Percentiles rank a stretch among this genome's conserved stretches.
Evolutionary conservation across 2,888 invertebrate species (phyloP).

Genomic region (Plusia festucae): DNA sequence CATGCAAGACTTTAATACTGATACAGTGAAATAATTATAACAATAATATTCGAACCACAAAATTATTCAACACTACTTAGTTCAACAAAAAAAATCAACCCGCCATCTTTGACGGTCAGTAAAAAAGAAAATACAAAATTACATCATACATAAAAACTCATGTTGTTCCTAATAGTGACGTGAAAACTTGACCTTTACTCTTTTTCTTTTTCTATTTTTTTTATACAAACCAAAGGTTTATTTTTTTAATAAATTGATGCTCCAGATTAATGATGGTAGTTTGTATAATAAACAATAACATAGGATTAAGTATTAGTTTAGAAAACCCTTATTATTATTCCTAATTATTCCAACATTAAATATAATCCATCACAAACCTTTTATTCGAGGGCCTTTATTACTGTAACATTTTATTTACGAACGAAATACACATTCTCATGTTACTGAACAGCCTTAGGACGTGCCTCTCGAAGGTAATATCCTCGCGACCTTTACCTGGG

Average conservation of each 20-base stretch:
- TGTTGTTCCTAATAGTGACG: neutral
- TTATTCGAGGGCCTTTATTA: constrained; percentile 4
- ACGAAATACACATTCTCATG: constrained; percentile 3
- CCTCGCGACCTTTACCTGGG: constrained; percentile 14
- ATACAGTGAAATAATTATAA: too few relatives aligned
- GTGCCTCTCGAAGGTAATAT: constrained; percentile 14
- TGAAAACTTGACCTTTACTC: constrained; percentile 34
- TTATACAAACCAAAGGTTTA: neutral
- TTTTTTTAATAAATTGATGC: neutral
- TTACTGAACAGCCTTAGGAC: constrained; percentile 5
- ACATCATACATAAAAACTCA: neutral
- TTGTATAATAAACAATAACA: constrained; percentile 2
- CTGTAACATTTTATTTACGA: neutral
- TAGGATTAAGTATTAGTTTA: too few relatives aligned
- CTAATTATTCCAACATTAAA: too few relatives aligned
- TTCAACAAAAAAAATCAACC: too few relatives aligned
- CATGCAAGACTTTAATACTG: too few relatives aligned
- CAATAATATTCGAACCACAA: neutral
- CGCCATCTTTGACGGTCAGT: neutral
- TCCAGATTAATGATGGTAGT: neutral
- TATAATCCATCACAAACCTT: neutral
- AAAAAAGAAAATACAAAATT: neutral
- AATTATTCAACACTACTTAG: neutral
- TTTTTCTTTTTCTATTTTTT: constrained; percentile 13
- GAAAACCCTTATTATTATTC: too few relatives aligned